These are phyloP conservation scores for Allacma fusca DNA, from an alignment of 2,888 invertebrate genomes.

Conservation along the genomic window DNA sequence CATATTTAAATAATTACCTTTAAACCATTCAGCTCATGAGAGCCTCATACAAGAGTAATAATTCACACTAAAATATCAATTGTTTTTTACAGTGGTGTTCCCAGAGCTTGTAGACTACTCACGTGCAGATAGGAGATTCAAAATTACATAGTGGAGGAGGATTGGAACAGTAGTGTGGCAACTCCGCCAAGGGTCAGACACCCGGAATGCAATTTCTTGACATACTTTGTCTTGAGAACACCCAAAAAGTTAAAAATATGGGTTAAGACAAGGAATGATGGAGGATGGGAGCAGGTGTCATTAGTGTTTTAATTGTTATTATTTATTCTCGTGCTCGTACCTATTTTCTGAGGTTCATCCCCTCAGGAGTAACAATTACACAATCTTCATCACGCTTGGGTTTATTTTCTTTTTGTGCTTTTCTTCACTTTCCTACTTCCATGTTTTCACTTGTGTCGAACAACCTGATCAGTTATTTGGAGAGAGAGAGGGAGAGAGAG, in stretches of 20 bases:
- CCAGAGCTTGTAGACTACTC: too few species aligned
- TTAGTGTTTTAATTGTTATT: conserved; percentile 26
- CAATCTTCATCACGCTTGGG: neutral
- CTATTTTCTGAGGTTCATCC: conserved; percentile 3
- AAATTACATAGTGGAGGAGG: too few species aligned
- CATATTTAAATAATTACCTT: too few species aligned
- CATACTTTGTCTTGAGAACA: conserved; percentile 9
- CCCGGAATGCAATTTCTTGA: neutral
- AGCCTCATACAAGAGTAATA: too few species aligned
- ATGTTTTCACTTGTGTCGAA: neutral
- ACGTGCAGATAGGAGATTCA: too few species aligned
- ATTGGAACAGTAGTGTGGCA: too few species aligned
- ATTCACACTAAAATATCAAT: too few species aligned
- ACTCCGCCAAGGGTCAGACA: too few species aligned
- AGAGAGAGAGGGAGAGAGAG: too few species aligned
- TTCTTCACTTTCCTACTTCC: neutral
- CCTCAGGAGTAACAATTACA: neutral
- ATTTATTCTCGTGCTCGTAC: conserved; percentile 18
- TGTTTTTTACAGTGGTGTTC: too few species aligned
- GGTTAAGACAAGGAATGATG: conserved; percentile 6
- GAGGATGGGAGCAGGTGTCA: conserved; percentile 1
- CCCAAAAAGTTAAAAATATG: conserved; percentile 4
- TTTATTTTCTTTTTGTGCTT: neutral
- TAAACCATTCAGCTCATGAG: too few species aligned
- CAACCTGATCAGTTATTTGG: conserved; percentile 9